Evolutionary conservation across 53 echinoderm and acorn worm genomes (phyloP).

Genomic region (Glandiceps talaboti): DNA sequence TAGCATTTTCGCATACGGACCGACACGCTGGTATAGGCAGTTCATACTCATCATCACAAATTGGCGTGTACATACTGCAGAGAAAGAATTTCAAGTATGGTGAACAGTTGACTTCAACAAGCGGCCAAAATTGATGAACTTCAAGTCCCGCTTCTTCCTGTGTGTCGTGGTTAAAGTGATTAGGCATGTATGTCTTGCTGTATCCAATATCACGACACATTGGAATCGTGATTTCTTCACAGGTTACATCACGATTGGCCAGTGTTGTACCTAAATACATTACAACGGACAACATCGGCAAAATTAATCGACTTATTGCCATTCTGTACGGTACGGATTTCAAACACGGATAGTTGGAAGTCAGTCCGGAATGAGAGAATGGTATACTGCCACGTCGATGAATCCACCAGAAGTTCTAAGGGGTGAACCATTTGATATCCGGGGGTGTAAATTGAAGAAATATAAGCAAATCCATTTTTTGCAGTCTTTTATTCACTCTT

Average conservation of each 20-base stretch:
- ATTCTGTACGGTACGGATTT: not conserved
- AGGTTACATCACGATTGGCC: slow-evolving; percentile 38
- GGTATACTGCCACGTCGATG: too few species aligned
- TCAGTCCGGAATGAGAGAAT: too few species aligned
- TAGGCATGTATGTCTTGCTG: slow-evolving; percentile 98
- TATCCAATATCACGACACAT: slow-evolving; percentile 99
- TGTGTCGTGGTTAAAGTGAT: slow-evolving; percentile 88
- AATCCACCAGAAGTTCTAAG: too few species aligned
- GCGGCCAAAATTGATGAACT: slow-evolving; percentile 99
- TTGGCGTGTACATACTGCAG: slow-evolving; percentile 97
- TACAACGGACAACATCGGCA: slow-evolving; percentile 8
- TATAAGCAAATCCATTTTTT: too few species aligned
- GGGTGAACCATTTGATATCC: too few species aligned
- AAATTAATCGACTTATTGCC: not conserved
- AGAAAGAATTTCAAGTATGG: slow-evolving; percentile 91
- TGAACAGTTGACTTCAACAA: slow-evolving; percentile 94
- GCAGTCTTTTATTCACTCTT: too few species aligned
- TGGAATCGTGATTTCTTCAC: slow-evolving; percentile 93
- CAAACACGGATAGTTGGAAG: not conserved
- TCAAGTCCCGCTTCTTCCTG: slow-evolving; percentile 97
- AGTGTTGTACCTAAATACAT: not conserved
- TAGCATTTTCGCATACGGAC: slow-evolving; percentile 95
- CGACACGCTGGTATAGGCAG: slow-evolving; percentile 94
- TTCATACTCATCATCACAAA: slow-evolving; percentile 73
- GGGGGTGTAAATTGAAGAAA: too few species aligned